These are phyloP conservation scores for Galerucella calmariensis DNA, from an alignment of 2,888 invertebrate species.

Conservation along the genomic window DNA sequence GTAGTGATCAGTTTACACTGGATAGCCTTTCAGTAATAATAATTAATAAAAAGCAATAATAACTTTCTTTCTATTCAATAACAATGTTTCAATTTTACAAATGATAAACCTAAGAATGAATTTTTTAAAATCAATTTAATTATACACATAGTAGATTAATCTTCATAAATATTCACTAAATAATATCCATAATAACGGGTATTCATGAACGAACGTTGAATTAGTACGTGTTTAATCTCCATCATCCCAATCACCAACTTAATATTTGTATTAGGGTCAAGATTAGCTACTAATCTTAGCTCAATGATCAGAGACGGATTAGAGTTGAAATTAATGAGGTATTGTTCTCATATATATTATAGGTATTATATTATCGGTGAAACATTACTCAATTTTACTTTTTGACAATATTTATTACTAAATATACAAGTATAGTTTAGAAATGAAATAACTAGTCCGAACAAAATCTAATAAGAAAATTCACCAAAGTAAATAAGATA, in stretches of 20 bases:
- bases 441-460: too few species aligned
- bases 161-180: conserved; percentile 26
- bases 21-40: too few species aligned
- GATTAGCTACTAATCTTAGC: conserved; percentile 50
- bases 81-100: not conserved
- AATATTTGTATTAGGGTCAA: conserved; percentile 54
- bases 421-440: too few species aligned
- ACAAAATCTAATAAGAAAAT: too few species aligned
- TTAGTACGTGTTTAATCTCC: conserved; percentile 30
- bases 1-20: too few species aligned
- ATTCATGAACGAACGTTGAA: conserved; percentile 31
- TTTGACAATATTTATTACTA: too few species aligned
- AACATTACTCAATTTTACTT: not conserved
- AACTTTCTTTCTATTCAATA: too few species aligned
- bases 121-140: conserved; percentile 12
- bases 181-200: conserved; percentile 32
- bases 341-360: not conserved
- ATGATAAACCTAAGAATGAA: not conserved
- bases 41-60: too few species aligned
- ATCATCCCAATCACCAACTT: conserved; percentile 44
- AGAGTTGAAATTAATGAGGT: not conserved
- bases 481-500: too few species aligned
- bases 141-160: conserved; percentile 20
- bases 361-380: not conserved
- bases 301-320: conserved; percentile 12